Base-by-base conservation (phyloP, 2,797 vertebrate species). In the Microctenopoma lineatum region DNA sequence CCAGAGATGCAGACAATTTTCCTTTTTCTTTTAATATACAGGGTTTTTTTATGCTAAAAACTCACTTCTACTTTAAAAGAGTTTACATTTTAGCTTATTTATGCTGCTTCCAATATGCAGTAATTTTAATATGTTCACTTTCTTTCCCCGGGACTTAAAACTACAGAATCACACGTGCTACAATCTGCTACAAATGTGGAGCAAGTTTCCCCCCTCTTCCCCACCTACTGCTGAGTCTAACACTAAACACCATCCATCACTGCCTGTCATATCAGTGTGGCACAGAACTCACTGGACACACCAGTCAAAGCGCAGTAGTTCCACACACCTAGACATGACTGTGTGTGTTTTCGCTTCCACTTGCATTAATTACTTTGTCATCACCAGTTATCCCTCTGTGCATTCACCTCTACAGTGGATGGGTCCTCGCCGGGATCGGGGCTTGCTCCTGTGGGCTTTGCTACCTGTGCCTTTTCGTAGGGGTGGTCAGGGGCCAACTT, bases 401-500 rank as follows among this genome's bases (percentile, higher is more conserved):
- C 75, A 78, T 81, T 77, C 76, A 75, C 77, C 73, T 77, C 59
- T 36, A 46, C 83, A 66, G 81, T 64, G 67, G 75, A 80, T 71
- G 84, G 73, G 83, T 87, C 85, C 76, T 89, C 76, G 59, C 51
- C 25, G 66, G 60, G 57, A 77, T 64, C 64, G 57, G 34, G 76
- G 70, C 46, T 13, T 12, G 26, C 66, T 66, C 36, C 55, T 65
- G 48, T 12, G n/a, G 52, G 60, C 81, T 80, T 67, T 59, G 65
- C 80, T 91, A 92, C 90, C 90, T 92, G 85, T 75, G 68, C 80
- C 66, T 47, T 21, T 77, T 25, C 77, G 84, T 77, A 70, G 76
- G 91, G 91, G 92, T 87, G 82, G 84, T 89, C 73, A 50, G 84
- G 87, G 91, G 95, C 96, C 96, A 97, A 96, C 93, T 95, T 96